Evolutionary conservation across 1,140 invertebrate species (phyloP), one percentile per base, ranked within the genome.

Genomic region (Dinoponera quadriceps): DNA sequence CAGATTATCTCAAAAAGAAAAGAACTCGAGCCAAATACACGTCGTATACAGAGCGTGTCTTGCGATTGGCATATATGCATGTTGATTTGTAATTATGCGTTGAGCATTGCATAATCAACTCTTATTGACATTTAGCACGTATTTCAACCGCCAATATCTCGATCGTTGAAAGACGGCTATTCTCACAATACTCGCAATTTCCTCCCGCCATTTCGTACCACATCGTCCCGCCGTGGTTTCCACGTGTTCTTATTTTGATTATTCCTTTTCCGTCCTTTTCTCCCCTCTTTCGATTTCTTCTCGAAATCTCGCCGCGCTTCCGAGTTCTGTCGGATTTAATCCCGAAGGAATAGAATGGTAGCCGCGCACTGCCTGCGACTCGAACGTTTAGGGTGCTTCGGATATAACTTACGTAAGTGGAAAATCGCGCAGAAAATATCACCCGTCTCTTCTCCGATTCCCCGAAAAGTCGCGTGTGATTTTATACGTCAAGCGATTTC

Each of bases 81-180:
- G 74, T 84, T 84, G 72, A 75, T 84, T 84, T 87, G 84, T 87
- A 87, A 88, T 84, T 87, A 87, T 63, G 74, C 85, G 73, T 84
- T 86, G 80, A 86, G 83, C 62, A 71, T 87, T 84, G 62, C 63
- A 44, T 51, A 83, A 74, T 59, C 68, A 48, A 18, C 1, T n/a
- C 13, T 27, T 65, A 51, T 44, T 57, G 27, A 13, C 73, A 38
- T 38, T 27, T 51, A 14, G 18, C 20, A 62, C 20, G n/a, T 48
- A 57, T 57, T 68, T 48, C 63, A 18, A 63, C 69, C 51, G 22
- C 1, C 7, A 3, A 11, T 18, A 13, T 55, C 7, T 51, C 48
- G 11, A 18, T n/a, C 33, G 13, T 69, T 27, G 51, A 14, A 48
- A 80, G 33, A 25, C 25, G 51, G 44, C n/a, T 14, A 38, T 33